A percentile compares a stretch with the other conserved stretches of the same genome.
Evolutionary conservation across 2,888 invertebrate species (phyloP).

Genomic region (Geophilus truncorum): DNA sequence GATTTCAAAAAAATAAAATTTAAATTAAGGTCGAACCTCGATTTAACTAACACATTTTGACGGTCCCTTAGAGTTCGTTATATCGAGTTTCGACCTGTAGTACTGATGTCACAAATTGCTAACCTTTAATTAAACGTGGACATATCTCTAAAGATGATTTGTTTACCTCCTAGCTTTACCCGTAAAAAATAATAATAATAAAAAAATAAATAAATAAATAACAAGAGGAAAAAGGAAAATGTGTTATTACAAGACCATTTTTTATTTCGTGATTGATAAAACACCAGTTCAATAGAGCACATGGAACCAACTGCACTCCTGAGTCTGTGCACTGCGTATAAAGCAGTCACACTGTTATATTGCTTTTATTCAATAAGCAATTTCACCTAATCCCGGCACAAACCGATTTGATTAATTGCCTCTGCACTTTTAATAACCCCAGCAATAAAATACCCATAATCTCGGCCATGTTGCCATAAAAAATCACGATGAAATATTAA

Average conservation of each 20-base stretch:
- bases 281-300: background rate
- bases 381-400: background rate
- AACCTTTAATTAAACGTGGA: no score
- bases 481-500: background rate
- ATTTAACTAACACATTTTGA: no score
- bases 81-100: no score
- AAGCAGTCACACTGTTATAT: slow-evolving; percentile 4
- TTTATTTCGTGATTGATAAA: background rate
- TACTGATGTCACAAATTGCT: no score
- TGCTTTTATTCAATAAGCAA: slow-evolving; percentile 12
- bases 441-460: background rate
- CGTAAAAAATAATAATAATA: no score
- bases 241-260: no score
- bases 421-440: background rate
- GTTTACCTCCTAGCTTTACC: no score
- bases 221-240: background rate
- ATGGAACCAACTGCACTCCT: no score
- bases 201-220: background rate
- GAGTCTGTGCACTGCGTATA: background rate
- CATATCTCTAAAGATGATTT: no score
- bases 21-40: no score
- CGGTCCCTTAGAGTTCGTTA: no score
- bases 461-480: background rate
- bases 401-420: slow-evolving; percentile 1
- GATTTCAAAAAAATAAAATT: no score